Base-by-base conservation (phyloP, 1,140 invertebrate genomes). In the Ips typographus region DNA sequence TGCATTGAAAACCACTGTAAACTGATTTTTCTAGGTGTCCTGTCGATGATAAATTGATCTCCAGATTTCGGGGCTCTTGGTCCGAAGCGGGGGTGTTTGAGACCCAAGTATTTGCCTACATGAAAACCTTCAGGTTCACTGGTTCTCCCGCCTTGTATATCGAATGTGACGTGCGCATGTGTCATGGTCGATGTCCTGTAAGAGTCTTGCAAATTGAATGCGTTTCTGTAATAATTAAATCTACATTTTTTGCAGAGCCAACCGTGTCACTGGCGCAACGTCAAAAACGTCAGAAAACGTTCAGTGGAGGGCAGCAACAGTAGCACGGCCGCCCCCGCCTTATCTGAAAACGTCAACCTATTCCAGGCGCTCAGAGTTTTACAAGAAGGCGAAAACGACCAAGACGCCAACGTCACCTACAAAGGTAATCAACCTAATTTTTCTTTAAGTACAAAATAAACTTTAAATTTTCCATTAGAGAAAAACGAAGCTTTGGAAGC, bases 91-190 rank as follows among this genome's bases (percentile, higher is more conserved):
- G 92, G 40, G 86, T 94, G n/a, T 95, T 92, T 78, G 93, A 95
- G 82, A 95, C 93, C 0, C 93, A 95, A 79, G 93, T 96, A 5
- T 96, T 93, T 78, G 94, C 94, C 1, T 96, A 96, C 77, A 94
- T 96, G 91, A 96, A 96, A 83, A 95, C 94, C 2, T 96, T 96
- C 81, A 85, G 94, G 68, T 96, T 96, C 80, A 96, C 94, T 0
- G 94, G 94, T 4, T 95, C 93, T 0, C 94, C 94, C 1, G 94
- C 94, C 2, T 84, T 97, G 1, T 97, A 97, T 82, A 94, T 96
- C 67, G 94, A 96, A 82, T 96, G 94, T 77, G 94, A 96, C 80
- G 94, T 96, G 42, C 84, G 94, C 65, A 96, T 96, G 94, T 97
- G 94, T 80, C 94, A 96, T 80, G 94, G 94, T 64, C 85, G 92